These are phyloP conservation scores for Pseudomyrmex gracilis DNA, from an alignment of 1,140 invertebrate species.

Conservation along the genomic window DNA sequence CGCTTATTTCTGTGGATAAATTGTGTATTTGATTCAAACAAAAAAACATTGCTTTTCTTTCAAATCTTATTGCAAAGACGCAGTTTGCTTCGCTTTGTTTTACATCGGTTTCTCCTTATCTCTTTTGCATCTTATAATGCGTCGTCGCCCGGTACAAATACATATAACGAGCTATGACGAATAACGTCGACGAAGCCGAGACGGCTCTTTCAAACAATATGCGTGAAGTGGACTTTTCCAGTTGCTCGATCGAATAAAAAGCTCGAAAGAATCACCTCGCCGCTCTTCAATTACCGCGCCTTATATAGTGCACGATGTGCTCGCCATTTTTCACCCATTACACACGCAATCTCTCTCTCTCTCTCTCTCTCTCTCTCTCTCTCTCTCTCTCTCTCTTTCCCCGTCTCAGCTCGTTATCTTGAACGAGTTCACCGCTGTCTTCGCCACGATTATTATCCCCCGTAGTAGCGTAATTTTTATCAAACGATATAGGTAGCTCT, in stretches of 20 bases:
- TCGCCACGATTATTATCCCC: slow-evolving; percentile 44
- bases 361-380: too few relatives aligned
- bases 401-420: slow-evolving; percentile 14
- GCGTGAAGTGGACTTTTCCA: slow-evolving; percentile 43
- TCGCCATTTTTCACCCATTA: slow-evolving; percentile 55
- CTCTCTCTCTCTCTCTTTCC: too few relatives aligned
- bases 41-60: background rate
- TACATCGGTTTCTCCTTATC: background rate
- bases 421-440: slow-evolving; percentile 40
- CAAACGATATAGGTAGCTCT: slow-evolving; percentile 18
- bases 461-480: slow-evolving; percentile 45
- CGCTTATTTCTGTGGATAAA: background rate
- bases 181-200: slow-evolving; percentile 53
- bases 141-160: slow-evolving; percentile 6
- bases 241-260: slow-evolving; percentile 50
- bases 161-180: slow-evolving; percentile 62
- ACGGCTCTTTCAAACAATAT: slow-evolving; percentile 50
- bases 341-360: slow-evolving; percentile 28
- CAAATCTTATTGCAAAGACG: slow-evolving; percentile 27
- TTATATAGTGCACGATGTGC: background rate
- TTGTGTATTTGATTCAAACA: background rate
- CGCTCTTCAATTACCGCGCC: slow-evolving; percentile 49
- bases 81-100: slow-evolving; percentile 46
- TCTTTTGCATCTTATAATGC: slow-evolving; percentile 22
- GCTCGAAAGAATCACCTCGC: slow-evolving; percentile 25